Percentiles rank a stretch among this genome's conserved stretches.
phyloP scores from a whole-genome alignment of 2,797 vertebrate genomes.

The Florisuga fusca region DNA sequence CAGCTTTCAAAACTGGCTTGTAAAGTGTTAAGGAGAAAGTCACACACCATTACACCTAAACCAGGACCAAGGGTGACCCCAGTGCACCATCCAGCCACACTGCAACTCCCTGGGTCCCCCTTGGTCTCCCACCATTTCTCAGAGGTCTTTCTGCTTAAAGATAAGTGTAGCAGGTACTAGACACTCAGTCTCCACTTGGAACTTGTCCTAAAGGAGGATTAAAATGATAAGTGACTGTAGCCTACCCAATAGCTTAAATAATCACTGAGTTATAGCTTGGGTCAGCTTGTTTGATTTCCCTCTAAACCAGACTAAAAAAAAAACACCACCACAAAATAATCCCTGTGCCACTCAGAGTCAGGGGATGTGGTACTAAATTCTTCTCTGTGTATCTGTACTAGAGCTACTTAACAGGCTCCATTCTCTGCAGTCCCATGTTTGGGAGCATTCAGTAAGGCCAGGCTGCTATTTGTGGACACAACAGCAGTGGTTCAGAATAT shows the following conservation, averaged over 20 bases:
- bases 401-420: background rate
- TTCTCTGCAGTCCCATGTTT: background rate
- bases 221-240: background rate
- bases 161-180: background rate
- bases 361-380: background rate
- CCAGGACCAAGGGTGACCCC: background rate
- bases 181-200: accelerated
- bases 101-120: background rate
- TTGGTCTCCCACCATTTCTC: background rate
- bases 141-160: background rate
- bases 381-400: background rate
- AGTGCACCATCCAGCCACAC: background rate
- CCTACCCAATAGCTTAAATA: background rate
- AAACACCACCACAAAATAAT: background rate
- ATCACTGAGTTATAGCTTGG: background rate
- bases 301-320: background rate
- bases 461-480: accelerated
- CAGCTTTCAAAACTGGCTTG: background rate
- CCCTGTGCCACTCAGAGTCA: background rate
- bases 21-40: background rate
- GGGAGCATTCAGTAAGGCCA: accelerated
- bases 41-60: background rate
- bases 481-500: background rate
- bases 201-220: background rate
- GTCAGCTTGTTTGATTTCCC: background rate